Base-by-base conservation (phyloP, 2,113 vertebrate species). In the Corythaeola cristata region DNA sequence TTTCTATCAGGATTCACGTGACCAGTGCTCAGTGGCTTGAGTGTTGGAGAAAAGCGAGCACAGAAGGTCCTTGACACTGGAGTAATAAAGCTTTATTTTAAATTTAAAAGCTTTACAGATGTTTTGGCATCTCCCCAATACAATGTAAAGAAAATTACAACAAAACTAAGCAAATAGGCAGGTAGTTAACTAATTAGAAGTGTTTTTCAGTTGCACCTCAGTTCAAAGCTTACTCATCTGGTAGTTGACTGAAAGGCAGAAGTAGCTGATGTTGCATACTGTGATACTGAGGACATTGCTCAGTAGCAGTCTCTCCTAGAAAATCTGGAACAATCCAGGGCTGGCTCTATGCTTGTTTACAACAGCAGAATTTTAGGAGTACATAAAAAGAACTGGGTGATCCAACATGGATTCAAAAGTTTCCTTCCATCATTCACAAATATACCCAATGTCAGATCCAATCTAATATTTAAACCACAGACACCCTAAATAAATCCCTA, bases 1-100 rank as follows among this genome's bases (percentile, higher is more conserved):
- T 96, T 97, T 96, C 91, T 88, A 96, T 97, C 94, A 96, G 78
- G 41, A 83, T 78, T 85, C 96, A 95, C 12, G 26, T 96, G 94
- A 88, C 85, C 88, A 89, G 58, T 33, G 91, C 67, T 96, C 88
- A 37, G 77, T 95, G 93, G 91, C 89, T 95, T 93, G 81, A 95
- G 87, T 93, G 89, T 37, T 88, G 58, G 66, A 73, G 93, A 95
- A 93, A 96, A 95, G 78, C 7, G 22, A 94, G 91, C 63, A 85
- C 74, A 95, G 78, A 93, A 93, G 81, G 89, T 88, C 74, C 74
- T 82, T 76, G 81, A 95, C 91, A 96, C 62, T 27, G 85, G 26
- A 85, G 93, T 88, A 96, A 91, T 89, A 95, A 82, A 82, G 66
- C 47, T 94, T n/a, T n/a, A n/a, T n/a, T 94, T 94, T 89, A 91